Conservation (phyloP, 1,140 invertebrate species). For the Scaptodrosophila lebanonensis region DNA sequence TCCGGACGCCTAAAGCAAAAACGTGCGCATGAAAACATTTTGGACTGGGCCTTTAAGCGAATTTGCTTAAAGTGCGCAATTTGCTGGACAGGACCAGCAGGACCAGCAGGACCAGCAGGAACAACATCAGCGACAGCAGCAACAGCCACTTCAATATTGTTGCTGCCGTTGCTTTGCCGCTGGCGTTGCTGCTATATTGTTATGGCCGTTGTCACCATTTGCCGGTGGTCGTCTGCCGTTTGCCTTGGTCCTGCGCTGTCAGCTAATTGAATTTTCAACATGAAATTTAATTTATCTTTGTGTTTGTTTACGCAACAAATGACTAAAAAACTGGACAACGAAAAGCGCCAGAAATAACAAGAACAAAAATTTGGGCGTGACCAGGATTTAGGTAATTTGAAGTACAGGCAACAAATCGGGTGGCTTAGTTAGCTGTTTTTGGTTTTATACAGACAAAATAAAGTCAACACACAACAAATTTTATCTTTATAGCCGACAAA, state of each 20-base stretch:
- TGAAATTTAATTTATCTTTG: slow-evolving; percentile 73
- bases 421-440: no score
- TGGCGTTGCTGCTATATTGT: slow-evolving; percentile 57
- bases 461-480: slow-evolving; percentile 10
- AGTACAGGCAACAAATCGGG: no score
- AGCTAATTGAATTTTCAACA: slow-evolving; percentile 73
- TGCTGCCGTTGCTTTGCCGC: slow-evolving; percentile 22
- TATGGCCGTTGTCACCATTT: slow-evolving; percentile 56
- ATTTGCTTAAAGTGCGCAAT: slow-evolving; percentile 65
- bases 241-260: slow-evolving; percentile 47
- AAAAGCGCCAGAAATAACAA: slow-evolving; percentile 18
- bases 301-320: slow-evolving; percentile 65
- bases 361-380: slow-evolving; percentile 29
- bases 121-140: no score
- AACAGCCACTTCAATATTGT: slow-evolving; percentile 5
- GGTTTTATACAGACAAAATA: neutral
- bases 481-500: slow-evolving; percentile 34
- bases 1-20: slow-evolving; percentile 43
- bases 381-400: slow-evolving; percentile 20
- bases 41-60: no score
- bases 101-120: no score
- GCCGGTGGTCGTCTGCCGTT: slow-evolving; percentile 12
- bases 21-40: slow-evolving; percentile 56
- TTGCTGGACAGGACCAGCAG: slow-evolving; percentile 56
- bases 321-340: slow-evolving; percentile 30